Evolutionary conservation across 2,888 invertebrate species (phyloP).

Genomic region (Petrolisthes cinctipes): DNA sequence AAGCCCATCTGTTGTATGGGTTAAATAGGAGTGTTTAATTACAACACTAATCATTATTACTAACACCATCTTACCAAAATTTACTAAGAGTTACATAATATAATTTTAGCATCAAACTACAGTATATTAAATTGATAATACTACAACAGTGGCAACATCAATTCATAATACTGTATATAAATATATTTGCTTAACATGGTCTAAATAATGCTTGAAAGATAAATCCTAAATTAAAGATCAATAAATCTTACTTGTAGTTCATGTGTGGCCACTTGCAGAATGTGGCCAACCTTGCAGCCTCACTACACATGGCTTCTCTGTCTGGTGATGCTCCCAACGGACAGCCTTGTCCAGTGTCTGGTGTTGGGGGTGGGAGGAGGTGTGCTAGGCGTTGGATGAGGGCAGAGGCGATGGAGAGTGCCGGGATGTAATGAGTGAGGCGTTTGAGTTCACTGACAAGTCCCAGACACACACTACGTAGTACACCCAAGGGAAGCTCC

Average conservation of each 20-base stretch:
- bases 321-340: constrained; percentile 68
- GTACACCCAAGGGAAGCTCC: constrained; percentile 81
- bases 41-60: too few relatives aligned
- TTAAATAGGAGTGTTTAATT: too few relatives aligned
- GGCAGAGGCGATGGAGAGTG: constrained; percentile 88
- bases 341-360: constrained; percentile 71
- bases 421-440: constrained; percentile 86
- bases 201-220: neutral
- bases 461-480: constrained; percentile 83
- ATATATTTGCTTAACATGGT: too few relatives aligned
- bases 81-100: too few relatives aligned
- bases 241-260: constrained; percentile 85
- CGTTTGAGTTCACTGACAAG: constrained; percentile 86
- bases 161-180: too few relatives aligned
- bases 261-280: constrained; percentile 96
- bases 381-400: constrained; percentile 88
- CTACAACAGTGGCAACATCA: too few relatives aligned
- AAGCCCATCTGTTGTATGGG: constrained; percentile 81
- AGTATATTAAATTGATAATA: too few relatives aligned
- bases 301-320: constrained; percentile 83
- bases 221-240: neutral
- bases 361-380: constrained; percentile 75
- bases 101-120: too few relatives aligned
- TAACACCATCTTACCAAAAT: too few relatives aligned
- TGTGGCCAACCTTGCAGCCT: constrained; percentile 89